phyloP scores from a whole-genome alignment of 2,797 vertebrate genomes.

The Pseudomugil tenellus region DNA sequence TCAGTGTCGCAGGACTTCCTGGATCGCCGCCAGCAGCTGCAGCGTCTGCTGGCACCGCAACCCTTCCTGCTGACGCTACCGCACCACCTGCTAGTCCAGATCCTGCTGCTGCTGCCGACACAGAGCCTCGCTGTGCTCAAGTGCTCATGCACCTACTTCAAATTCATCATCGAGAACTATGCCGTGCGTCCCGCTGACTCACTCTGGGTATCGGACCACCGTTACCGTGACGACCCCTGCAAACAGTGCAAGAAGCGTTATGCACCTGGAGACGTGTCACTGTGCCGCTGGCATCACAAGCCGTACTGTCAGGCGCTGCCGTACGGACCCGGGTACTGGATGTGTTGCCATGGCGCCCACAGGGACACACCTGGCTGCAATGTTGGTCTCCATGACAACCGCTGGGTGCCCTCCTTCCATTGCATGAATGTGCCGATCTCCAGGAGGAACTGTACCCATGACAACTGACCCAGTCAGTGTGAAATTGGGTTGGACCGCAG shows the following conservation, averaged over 20 bases:
- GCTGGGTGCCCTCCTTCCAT: constrained; percentile 93
- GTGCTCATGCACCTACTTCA: constrained; percentile 93
- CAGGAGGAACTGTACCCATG: constrained; percentile 78
- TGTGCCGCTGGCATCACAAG: constrained; percentile 98
- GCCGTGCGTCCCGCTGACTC: constrained; percentile 92
- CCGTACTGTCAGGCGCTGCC: constrained; percentile 95
- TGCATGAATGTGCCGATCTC: constrained; percentile 90
- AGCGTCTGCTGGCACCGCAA: constrained; percentile 93
- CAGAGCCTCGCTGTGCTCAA: constrained; percentile 92
- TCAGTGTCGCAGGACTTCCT: constrained; percentile 90
- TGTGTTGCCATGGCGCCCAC: constrained; percentile 91
- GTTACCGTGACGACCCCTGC: constrained; percentile 95
- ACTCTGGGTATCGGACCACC: constrained; percentile 94
- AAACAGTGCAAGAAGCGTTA: constrained; percentile 96
- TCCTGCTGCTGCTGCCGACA: constrained; percentile 91
- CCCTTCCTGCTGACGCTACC: constrained; percentile 91
- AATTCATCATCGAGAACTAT: constrained; percentile 91
- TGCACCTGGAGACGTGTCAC: constrained; percentile 89
- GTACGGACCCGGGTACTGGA: constrained; percentile 95
- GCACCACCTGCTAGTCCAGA: constrained; percentile 91
- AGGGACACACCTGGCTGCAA: constrained; percentile 92
- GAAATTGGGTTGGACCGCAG: too few relatives aligned
- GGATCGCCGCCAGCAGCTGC: constrained; percentile 90
- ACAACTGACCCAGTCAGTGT: constrained; percentile 16
- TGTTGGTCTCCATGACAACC: constrained; percentile 97